Base-by-base conservation (phyloP, 2,113 vertebrate species). In the Gadus chalcogrammus region DNA sequence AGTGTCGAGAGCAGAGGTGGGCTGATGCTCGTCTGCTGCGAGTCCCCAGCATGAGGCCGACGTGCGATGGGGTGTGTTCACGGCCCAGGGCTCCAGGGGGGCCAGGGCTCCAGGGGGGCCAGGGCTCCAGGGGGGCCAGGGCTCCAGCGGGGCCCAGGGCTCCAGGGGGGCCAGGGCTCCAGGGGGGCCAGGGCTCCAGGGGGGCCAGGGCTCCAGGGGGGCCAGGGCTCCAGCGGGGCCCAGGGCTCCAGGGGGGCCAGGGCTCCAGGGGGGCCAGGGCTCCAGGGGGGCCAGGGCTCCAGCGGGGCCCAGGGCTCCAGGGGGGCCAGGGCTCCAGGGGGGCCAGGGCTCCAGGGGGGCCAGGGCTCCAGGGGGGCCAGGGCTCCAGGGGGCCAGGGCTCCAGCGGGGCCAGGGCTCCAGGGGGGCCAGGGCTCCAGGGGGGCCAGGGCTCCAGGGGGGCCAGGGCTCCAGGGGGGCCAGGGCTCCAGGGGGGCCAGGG, bases 251-350 rank as follows among this genome's bases (percentile, higher is more conserved):
- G 74, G n/a, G n/a, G n/a, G n/a, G n/a, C n/a, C n/a, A n/a, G n/a
- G n/a, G n/a, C n/a, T n/a, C n/a, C n/a, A n/a, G n/a, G n/a, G n/a
- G n/a, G n/a, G n/a, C 12, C 42, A 7, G 42, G 42, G 42, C 42
- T 48, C 42, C 42, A 75, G 74, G n/a, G n/a, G n/a, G n/a, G n/a
- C 12, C 42, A 7, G 42, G 42, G 42, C 42, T 48, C 42, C 42
- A 75, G 74, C n/a, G n/a, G n/a, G 42, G 42, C 42, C 12, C 42
- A 7, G 42, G 42, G 42, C 42, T 48, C 42, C 42, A 75, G 74
- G n/a, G n/a, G n/a, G n/a, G n/a, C n/a, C n/a, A n/a, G n/a, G n/a
- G n/a, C n/a, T n/a, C n/a, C n/a, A n/a, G n/a, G n/a, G n/a, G n/a
- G n/a, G n/a, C 12, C 42, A 7, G 42, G 42, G 42, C 42, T 48